Base-by-base conservation (phyloP, 1,140 invertebrate genomes). In the Ips nitidus region DNA sequence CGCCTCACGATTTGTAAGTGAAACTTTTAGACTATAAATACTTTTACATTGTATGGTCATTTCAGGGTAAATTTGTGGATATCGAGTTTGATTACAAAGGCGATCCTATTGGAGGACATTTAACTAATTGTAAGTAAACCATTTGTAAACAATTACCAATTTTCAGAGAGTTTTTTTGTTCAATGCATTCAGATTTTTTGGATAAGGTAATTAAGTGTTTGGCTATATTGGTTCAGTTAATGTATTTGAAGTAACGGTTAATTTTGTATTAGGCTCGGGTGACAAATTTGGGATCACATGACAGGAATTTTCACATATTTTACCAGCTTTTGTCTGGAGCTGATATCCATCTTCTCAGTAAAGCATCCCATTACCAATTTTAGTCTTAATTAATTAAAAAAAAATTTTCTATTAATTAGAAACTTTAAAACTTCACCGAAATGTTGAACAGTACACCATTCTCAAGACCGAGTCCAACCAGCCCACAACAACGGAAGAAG, bases 251-350 rank as follows among this genome's bases (percentile, higher is more conserved):
- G 2, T 3, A 50, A 45, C 7, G 2, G 45, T 50, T 50, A 2
- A 64, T 36, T 67, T 69, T 73, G 74, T 82, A 83, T 73, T 81
- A 88, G 91, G 91, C 89, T 57, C 86, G 94, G 73, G 90, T 94
- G 70, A 91, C 91, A 69, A 82, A 84, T 72, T 89, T 90, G 75
- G 84, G 86, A 69, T 81, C 85, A 70, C 90, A 91, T 69, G 92
- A 95, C 81, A 84, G 93, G 74, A 95, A 94, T 82, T 95, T 95
- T 83, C 93, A 95, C 82, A 91, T 94, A 75, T 94, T 95, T 82
- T 95, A 95, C 82, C 92, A 94, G 80, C 82, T 94, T 71, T 82
- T 94, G 65, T 86, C 89, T 65, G 90, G 90, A 68, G 91, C 90
- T 57, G 92, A 94, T 79, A 87, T 91, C 39, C 88, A 90, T 66